Conservation (phyloP, 1,140 invertebrate species). For the Cydia splendana region DNA sequence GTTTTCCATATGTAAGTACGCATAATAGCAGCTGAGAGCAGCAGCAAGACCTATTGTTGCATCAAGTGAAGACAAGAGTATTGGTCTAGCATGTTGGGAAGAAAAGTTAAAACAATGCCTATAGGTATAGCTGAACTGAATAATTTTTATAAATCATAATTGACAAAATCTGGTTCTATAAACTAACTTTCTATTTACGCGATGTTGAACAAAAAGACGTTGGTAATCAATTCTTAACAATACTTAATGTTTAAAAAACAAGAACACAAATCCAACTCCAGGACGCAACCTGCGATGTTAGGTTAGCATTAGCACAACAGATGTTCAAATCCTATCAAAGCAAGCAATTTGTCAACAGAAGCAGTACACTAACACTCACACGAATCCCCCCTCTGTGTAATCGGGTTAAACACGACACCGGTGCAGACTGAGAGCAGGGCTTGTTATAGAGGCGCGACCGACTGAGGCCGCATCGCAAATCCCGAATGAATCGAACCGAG, state of each 20-base stretch:
- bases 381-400: constrained; percentile 36
- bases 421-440: constrained; percentile 43
- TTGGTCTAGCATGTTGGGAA: too few species aligned
- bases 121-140: too few species aligned
- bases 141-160: too few species aligned
- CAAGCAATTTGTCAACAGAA: constrained; percentile 27
- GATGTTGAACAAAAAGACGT: too few species aligned
- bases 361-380: constrained; percentile 8
- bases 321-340: constrained; percentile 4
- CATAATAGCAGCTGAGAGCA: too few species aligned
- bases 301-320: background rate
- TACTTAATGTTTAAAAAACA: background rate
- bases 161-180: too few species aligned
- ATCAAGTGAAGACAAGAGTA: too few species aligned
- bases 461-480: constrained; percentile 51
- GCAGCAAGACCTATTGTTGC: too few species aligned
- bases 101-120: too few species aligned
- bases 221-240: background rate
- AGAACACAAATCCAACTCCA: background rate
- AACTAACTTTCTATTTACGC: too few species aligned
- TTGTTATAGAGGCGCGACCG: constrained; percentile 45
- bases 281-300: background rate
- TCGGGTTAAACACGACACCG: constrained; percentile 40
- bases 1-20: too few species aligned
- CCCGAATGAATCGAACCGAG: constrained; percentile 35